These are phyloP conservation scores for Tragelaphus strepsiceros DNA, from an alignment of 2,113 vertebrate species.

Conservation along the genomic window DNA sequence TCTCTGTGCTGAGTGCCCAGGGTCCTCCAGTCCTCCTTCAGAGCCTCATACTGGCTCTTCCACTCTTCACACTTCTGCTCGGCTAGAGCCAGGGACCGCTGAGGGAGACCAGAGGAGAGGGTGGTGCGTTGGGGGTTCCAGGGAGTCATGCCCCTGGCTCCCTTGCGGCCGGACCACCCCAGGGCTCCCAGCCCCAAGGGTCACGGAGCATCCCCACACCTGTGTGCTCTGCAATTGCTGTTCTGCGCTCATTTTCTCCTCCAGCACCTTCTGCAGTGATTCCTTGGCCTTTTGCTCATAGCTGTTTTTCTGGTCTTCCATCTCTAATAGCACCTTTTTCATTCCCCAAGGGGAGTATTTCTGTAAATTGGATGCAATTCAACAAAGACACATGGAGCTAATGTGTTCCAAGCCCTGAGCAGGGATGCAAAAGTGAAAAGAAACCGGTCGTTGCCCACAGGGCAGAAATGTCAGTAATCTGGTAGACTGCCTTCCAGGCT, in stretches of 20 bases:
- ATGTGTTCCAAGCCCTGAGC: not conserved
- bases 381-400: not conserved
- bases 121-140: too few species aligned
- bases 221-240: slow-evolving; percentile 84
- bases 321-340: slow-evolving; percentile 88
- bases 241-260: slow-evolving; percentile 86
- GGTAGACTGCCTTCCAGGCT: not conserved
- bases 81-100: slow-evolving; percentile 83
- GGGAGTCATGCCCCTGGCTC: not conserved
- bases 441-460: not conserved
- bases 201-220: slow-evolving; percentile 72
- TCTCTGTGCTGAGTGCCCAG: slow-evolving; percentile 78
- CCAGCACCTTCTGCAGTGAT: slow-evolving; percentile 87
- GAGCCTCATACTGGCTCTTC: slow-evolving; percentile 81
- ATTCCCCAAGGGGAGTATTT: slow-evolving; percentile 83
- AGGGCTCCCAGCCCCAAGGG: not conserved
- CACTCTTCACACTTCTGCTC: slow-evolving; percentile 83
- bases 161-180: not conserved
- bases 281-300: slow-evolving; percentile 90
- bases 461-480: not conserved
- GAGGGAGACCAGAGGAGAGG: not conserved
- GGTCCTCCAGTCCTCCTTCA: slow-evolving; percentile 78
- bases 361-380: slow-evolving; percentile 66
- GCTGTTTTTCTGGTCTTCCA: slow-evolving; percentile 91
- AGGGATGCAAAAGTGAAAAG: not conserved